Evolutionary conservation across 2,888 invertebrate genomes (phyloP), one percentile per base, ranked within the genome.

Genomic region (Lydus trimaculatus): DNA sequence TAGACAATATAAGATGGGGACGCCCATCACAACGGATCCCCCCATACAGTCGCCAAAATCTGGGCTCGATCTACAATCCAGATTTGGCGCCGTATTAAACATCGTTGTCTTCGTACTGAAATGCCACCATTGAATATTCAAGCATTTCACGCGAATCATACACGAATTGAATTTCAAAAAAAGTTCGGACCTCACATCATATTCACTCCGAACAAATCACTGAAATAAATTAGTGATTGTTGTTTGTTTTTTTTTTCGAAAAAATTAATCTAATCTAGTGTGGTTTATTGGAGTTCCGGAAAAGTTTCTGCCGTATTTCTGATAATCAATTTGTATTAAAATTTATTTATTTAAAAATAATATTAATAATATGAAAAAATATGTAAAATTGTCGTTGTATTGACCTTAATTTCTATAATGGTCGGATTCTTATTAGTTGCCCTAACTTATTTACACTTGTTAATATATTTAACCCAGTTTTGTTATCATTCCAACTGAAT

Each of bases 1-100:
- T 58, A 69, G 64, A 70, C 70, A 64, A 66, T 28, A 17, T 17
- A 13, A n/a, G 61, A 20, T 13, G 7, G 23, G n/a, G 17, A 3
- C 23, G 2, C 39, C 17, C 15, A 4, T 4, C 23, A 8, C 61
- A 61, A 61, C 39, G n/a, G 28, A 28, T 28, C 4, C 28, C 28
- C 2, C 28, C 28, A 28, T 3, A 2, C 39, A 56, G 28, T 28
- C 15, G 56, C 56, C 28, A 13, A 56, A 56, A 56, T 56, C 56
- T 56, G 56, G 56, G 56, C 28, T 56, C 28, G 25, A 28, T 56
- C 23, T n/a, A 56, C 56, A 56, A 56, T 56, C 56, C 56, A 56
- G 56, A 56, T 28, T 56, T n/a, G 56, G 56, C 28, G 15, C 15
- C 28, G 25, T 15, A 56, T 25, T 56, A n/a, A n/a, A n/a, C n/a